A percentile compares a stretch with the other conserved stretches of the same genome.
Conservation (phyloP, 1,140 invertebrate genomes). For the Oscheius sp. region DNA sequence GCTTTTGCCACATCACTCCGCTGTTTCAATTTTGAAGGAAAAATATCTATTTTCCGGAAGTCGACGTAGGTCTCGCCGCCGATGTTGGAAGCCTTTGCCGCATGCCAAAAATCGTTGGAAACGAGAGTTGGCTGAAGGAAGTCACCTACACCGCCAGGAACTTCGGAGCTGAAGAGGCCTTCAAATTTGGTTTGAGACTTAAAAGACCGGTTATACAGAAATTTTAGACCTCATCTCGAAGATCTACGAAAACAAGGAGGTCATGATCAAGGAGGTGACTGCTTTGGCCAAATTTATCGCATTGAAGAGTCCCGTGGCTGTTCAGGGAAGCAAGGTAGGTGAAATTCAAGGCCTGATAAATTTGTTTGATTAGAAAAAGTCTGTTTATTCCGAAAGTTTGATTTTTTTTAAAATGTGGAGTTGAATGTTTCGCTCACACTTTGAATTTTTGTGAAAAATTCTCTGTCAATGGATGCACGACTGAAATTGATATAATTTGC, state of each 20-base stretch:
- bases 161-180: constrained; percentile 76
- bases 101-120: constrained; percentile 86
- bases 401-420: no score
- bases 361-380: no score
- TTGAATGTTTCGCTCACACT: no score
- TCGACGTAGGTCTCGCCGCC: constrained; percentile 77
- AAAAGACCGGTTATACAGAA: neutral
- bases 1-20: no score
- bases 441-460: no score
- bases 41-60: constrained; percentile 57
- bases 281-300: constrained; percentile 77
- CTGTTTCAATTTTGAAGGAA: no score
- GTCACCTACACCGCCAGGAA: constrained; percentile 81
- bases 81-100: constrained; percentile 90
- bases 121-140: constrained; percentile 79
- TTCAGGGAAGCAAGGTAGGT: constrained; percentile 71
- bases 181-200: constrained; percentile 73
- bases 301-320: constrained; percentile 85
- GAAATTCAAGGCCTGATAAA: no score
- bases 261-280: constrained; percentile 72
- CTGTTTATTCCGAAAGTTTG: no score
- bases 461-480: no score
- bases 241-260: constrained; percentile 54
- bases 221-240: constrained; percentile 34
- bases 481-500: no score